These are phyloP conservation scores for Xenopus petersii DNA, from an alignment of 2,797 vertebrate species.

Conservation along the genomic window DNA sequence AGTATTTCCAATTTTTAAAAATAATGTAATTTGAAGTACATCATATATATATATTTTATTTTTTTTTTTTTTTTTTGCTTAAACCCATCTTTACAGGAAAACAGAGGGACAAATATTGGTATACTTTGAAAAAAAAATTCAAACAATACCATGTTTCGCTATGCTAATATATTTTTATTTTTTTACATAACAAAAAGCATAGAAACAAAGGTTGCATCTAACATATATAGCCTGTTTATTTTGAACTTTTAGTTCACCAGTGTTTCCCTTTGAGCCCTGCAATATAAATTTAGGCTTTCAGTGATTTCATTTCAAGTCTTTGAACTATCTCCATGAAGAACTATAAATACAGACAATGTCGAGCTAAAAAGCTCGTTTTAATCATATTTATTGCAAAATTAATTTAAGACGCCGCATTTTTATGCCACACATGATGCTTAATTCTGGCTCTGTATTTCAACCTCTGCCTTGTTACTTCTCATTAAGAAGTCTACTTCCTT, in stretches of 20 bases:
- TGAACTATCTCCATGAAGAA: not conserved
- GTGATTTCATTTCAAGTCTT: not conserved
- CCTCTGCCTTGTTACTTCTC: constrained; percentile 58
- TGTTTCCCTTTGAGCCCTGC: not conserved
- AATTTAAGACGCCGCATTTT: constrained; percentile 56
- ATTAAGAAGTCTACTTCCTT: constrained; percentile 42
- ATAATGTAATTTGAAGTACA: no score
- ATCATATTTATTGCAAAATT: constrained; percentile 55
- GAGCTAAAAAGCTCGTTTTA: constrained; percentile 56
- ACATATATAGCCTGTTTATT: no score
- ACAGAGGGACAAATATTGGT: no score
- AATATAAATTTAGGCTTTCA: not conserved
- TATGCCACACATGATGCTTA: constrained; percentile 52
- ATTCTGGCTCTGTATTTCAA: constrained; percentile 54
- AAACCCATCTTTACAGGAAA: no score
- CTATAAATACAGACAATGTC: constrained; percentile 54
- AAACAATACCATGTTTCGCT: no score
- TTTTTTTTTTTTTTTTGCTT: no score
- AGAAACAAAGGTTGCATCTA: no score
- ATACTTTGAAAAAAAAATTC: no score
- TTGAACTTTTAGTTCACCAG: not conserved
- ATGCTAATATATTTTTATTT: no score
- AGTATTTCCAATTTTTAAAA: no score
- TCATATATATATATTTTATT: no score
- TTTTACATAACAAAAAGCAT: no score